A percentile compares a stretch with the other conserved stretches of the same genome.
Conservation (phyloP, 30 jellyfish, hydroid and myxozoan genomes). For the Sanderia malayensis region DNA sequence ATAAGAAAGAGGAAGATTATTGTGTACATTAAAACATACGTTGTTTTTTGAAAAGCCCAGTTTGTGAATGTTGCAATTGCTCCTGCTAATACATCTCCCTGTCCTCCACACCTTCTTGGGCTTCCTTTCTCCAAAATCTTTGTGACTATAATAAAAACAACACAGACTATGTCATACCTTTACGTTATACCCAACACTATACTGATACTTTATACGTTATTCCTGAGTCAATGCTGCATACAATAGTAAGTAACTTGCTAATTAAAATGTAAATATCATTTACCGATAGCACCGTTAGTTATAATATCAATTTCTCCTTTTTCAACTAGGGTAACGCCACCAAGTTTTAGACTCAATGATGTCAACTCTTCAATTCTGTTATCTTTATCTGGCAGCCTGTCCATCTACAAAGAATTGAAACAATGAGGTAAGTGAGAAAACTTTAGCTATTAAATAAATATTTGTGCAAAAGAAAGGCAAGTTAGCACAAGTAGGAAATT, state of each 20-base stretch:
- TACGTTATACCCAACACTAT: too few relatives aligned
- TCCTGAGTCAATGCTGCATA: too few relatives aligned
- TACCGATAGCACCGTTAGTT: slow-evolving; percentile 55
- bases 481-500: too few relatives aligned
- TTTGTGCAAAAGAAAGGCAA: too few relatives aligned
- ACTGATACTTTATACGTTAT: too few relatives aligned
- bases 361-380: slow-evolving; percentile 20
- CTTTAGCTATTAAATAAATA: too few relatives aligned
- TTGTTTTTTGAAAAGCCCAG: slow-evolving; percentile 65
- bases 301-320: slow-evolving; percentile 86
- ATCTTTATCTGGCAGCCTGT: slow-evolving; percentile 10
- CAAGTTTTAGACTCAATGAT: slow-evolving; percentile 39
- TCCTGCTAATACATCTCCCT: slow-evolving; percentile 97
- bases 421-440: too few relatives aligned
- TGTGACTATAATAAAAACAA: slow-evolving; percentile 21
- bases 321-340: slow-evolving; percentile 74
- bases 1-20: too few relatives aligned
- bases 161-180: too few relatives aligned
- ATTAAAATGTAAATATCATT: background rate
- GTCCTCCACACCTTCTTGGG: slow-evolving; percentile 99
- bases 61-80: slow-evolving; percentile 66
- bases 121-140: slow-evolving; percentile 62
- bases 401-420: slow-evolving; percentile 35
- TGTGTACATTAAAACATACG: too few relatives aligned
- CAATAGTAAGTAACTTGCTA: too few relatives aligned